A percentile compares a stretch with the other conserved stretches of the same genome.
These are phyloP conservation scores for Girardinus metallicus DNA, from an alignment of 2,797 vertebrate genomes.

Conservation along the genomic window DNA sequence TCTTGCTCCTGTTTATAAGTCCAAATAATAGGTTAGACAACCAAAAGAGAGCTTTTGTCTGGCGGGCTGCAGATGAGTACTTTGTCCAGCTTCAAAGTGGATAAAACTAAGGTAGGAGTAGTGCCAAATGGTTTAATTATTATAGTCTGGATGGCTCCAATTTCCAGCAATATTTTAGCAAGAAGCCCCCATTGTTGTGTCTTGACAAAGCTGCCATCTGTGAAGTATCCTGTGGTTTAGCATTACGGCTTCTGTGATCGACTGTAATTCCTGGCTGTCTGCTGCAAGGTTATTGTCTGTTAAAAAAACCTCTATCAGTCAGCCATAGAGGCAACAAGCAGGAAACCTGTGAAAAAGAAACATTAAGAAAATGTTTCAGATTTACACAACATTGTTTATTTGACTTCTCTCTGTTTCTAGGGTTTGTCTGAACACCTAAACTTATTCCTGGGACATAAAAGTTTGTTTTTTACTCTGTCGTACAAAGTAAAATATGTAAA, in stretches of 20 bases:
- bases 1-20: slow-evolving; percentile 60
- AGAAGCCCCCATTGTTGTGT: slow-evolving; percentile 55
- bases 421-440: slow-evolving; percentile 17
- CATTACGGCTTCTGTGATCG: slow-evolving; percentile 38
- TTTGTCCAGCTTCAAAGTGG: slow-evolving; percentile 53
- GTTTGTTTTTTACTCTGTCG: slow-evolving; percentile 1
- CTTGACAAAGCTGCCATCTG: slow-evolving; percentile 36
- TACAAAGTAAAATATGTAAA: background rate
- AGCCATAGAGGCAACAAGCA: slow-evolving; percentile 26
- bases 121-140: slow-evolving; percentile 63
- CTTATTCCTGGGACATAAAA: slow-evolving; percentile 1
- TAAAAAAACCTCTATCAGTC: slow-evolving; percentile 21
- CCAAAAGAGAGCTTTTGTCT: slow-evolving; percentile 65
- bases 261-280: slow-evolving; percentile 50
- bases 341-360: slow-evolving; percentile 8
- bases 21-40: slow-evolving; percentile 66
- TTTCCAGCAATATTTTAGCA: slow-evolving; percentile 61
- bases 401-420: slow-evolving; percentile 4
- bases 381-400: background rate
- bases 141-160: slow-evolving; percentile 50
- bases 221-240: slow-evolving; percentile 42
- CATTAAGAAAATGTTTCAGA: background rate
- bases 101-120: slow-evolving; percentile 46
- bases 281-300: slow-evolving; percentile 28
- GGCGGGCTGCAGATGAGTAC: slow-evolving; percentile 65